Evolutionary conservation across 2,113 vertebrate species (phyloP).

Genomic region (Carassius auratus): DNA sequence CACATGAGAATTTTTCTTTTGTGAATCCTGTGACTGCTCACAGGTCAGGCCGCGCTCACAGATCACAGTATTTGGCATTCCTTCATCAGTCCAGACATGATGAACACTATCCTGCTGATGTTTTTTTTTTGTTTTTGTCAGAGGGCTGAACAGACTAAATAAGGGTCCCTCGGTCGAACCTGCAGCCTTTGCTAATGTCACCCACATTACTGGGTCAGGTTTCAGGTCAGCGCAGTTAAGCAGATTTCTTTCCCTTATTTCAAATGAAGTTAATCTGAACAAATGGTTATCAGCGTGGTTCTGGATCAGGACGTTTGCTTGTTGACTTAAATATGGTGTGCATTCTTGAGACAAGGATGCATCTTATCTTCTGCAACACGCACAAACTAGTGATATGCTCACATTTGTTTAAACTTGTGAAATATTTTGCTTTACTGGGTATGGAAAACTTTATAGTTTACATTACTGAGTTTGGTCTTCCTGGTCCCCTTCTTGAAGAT

Average conservation of each 20-base stretch:
- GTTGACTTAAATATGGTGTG: slow-evolving; percentile 30
- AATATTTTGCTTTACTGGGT: slow-evolving; percentile 5
- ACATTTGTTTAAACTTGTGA: slow-evolving; percentile 45
- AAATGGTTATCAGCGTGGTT: slow-evolving; percentile 32
- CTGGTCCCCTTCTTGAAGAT: neutral
- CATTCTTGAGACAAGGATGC: slow-evolving; percentile 54
- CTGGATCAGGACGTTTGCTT: slow-evolving; percentile 45
- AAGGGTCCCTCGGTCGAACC: slow-evolving; percentile 57
- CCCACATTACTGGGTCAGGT: slow-evolving; percentile 27
- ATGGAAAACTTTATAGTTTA: neutral
- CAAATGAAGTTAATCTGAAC: slow-evolving; percentile 36
- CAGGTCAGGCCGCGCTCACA: slow-evolving; percentile 63
- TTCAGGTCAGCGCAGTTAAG: slow-evolving; percentile 15
- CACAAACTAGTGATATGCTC: slow-evolving; percentile 39
- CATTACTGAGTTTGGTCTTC: neutral
- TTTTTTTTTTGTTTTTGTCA: slow-evolving; percentile 67
- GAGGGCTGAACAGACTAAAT: slow-evolving; percentile 69
- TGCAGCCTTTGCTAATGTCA: slow-evolving; percentile 45
- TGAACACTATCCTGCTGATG: slow-evolving; percentile 57
- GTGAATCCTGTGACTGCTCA: slow-evolving; percentile 57
- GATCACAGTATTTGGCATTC: slow-evolving; percentile 72
- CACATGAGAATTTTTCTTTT: slow-evolving; percentile 68
- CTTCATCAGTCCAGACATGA: slow-evolving; percentile 67
- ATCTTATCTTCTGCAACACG: slow-evolving; percentile 55
- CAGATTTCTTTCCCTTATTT: slow-evolving; percentile 47